Base-by-base conservation (phyloP, 1,140 invertebrate genomes). In the Condylostylus longicornis region DNA sequence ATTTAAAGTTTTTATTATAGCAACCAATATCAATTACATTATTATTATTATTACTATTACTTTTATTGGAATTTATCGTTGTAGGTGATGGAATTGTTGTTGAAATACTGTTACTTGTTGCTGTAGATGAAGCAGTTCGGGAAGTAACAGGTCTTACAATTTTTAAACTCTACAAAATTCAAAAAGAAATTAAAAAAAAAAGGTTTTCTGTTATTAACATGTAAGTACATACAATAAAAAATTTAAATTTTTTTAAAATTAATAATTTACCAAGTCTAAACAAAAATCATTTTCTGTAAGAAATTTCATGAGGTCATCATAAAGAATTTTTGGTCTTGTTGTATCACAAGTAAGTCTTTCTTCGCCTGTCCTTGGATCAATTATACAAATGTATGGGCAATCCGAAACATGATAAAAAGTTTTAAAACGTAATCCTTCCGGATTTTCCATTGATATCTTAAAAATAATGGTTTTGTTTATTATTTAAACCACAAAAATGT, bases 281-380 rank as follows among this genome's bases (percentile, higher is more conserved):
- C 7, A 25, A 25, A 25, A 25, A n/a, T 8, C 14, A 32, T 32
- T 50, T 25, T 58, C 51, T 20, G 44, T 42, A 4, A 55, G 32
- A 42, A 58, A 58, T 19, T 54, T 32, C 4, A 46, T 32, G 12
- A 58, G 42, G 17, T 58, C 51, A 2, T 42, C 41, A 15, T 34
- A 23, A 13, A 58, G 12, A 4, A 58, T 40, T 27, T 48, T 54
- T 2, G 49, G 37, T 32, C 53, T 48, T 35, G 45, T 56, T 0
- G 51, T 52, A 10, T 54, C 47, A 1, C 38, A 28, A 22, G 53
- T 53, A 23, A 47, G 52, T 54, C 54, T 48, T 22, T 60, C 54
- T 62, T 80, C 77, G 17, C 80, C 82, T 34, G 82, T 85, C 49
- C 76, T 65, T 17, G 80, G 80, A 65, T 84, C 82, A 37, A 85